Conservation (phyloP, 1,140 invertebrate species). For the Pinna nobilis region DNA sequence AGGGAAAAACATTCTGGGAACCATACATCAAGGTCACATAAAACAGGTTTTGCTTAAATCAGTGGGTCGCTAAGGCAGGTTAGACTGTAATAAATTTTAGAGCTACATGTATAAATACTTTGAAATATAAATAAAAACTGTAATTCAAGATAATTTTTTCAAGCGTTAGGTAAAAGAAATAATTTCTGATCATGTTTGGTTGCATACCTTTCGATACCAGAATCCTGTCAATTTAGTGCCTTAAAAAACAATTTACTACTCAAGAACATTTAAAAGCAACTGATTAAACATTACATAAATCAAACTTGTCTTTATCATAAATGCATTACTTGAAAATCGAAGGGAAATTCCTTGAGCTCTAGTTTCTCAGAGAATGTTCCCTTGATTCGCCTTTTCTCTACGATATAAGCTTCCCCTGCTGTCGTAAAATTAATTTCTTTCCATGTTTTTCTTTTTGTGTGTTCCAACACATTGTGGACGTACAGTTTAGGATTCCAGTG, state of each 20-base stretch:
- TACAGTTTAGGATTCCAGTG: constrained; percentile 63
- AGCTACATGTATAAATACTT: not conserved
- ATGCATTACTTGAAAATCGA: constrained; percentile 62
- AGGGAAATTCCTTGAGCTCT: constrained; percentile 68
- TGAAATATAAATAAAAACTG: not conserved
- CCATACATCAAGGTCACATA: no score
- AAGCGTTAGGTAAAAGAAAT: no score
- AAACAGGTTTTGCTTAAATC: no score
- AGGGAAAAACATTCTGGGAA: no score
- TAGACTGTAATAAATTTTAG: no score
- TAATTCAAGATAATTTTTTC: no score
- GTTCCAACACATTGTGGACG: constrained; percentile 55
- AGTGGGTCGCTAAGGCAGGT: no score
- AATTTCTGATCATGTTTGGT: no score
- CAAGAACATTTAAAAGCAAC: not conserved
- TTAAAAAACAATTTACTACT: no score
- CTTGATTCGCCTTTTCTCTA: constrained; percentile 60
- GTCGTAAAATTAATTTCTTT: constrained; percentile 34
- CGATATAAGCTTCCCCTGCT: constrained; percentile 57
- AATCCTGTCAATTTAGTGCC: no score
- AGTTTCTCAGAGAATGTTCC: constrained; percentile 67
- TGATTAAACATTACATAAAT: not conserved
- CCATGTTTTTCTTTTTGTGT: constrained; percentile 38
- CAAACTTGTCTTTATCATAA: not conserved
- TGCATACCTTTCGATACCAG: no score